These are phyloP conservation scores for Dromius quadrimaculatus DNA, from an alignment of 2,888 invertebrate genomes.

Conservation along the genomic window DNA sequence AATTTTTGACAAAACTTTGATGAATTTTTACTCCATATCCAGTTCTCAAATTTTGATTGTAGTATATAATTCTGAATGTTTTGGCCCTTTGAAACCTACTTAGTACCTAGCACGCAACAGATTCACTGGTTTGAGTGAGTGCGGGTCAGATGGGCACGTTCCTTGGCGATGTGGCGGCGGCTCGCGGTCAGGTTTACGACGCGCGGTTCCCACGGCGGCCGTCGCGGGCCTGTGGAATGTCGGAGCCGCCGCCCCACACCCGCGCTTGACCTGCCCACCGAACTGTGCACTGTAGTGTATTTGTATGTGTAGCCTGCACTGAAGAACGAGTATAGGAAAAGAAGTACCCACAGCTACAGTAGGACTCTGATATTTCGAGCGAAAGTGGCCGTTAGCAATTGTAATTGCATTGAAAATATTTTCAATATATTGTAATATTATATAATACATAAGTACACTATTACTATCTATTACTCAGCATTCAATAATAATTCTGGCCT, in stretches of 20 bases:
- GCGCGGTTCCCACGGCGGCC: constrained; percentile 48
- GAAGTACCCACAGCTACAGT: background rate
- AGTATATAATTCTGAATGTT: no score
- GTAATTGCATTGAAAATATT: no score
- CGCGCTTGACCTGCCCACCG: constrained; percentile 57
- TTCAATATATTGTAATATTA: no score
- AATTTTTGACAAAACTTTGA: no score
- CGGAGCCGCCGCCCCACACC: constrained; percentile 52
- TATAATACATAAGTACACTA: no score
- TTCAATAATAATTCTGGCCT: no score
- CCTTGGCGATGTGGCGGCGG: constrained; percentile 8
- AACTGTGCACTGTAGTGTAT: no score
- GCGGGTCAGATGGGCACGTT: constrained; percentile 28
- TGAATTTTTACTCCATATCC: no score
- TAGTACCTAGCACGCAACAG: background rate
- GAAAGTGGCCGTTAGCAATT: constrained; percentile 16
- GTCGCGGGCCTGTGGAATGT: constrained; percentile 50
- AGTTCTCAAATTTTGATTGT: no score
- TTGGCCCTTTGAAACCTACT: no score
- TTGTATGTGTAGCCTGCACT: background rate
- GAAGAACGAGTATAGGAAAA: background rate
- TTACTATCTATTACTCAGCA: no score
- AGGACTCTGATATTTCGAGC: background rate
- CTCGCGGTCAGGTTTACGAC: constrained; percentile 19
- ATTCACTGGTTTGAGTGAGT: background rate